phyloP scores from a whole-genome alignment of 2,797 vertebrate species.

The Cyprinodon diabolis region DNA sequence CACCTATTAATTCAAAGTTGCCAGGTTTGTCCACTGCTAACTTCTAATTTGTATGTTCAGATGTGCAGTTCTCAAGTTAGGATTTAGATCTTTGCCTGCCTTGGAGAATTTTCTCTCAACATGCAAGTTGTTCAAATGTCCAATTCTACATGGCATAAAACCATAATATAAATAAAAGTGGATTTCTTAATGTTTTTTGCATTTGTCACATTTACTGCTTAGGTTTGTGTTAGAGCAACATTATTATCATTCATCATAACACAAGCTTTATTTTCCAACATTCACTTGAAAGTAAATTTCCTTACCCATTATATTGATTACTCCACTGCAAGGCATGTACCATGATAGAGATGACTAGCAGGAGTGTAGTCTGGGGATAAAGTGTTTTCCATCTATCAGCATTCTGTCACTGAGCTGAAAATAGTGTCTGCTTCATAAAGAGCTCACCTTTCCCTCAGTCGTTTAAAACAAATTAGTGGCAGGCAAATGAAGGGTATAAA shows the following conservation, averaged over 20 bases:
- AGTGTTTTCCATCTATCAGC: conserved; percentile 70
- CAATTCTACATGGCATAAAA: conserved; percentile 48
- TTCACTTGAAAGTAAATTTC: conserved; percentile 4
- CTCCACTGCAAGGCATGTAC: conserved; percentile 47
- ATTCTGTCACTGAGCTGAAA: conserved; percentile 53
- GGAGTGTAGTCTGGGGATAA: conserved; percentile 44
- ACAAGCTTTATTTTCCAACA: conserved; percentile 6
- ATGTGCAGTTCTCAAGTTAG: conserved; percentile 40
- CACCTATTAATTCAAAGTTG: neutral
- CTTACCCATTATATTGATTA: conserved; percentile 46
- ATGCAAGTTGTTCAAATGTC: conserved; percentile 28
- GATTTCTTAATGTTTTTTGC: conserved; percentile 42
- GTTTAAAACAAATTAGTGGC: conserved; percentile 81
- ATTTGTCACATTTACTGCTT: neutral
- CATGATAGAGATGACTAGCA: conserved; percentile 42
- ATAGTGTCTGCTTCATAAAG: conserved; percentile 63
- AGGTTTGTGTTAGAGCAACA: neutral
- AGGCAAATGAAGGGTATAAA: conserved; percentile 75
- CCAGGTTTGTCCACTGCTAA: neutral
- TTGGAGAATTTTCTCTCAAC: conserved; percentile 50
- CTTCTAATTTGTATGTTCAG: neutral
- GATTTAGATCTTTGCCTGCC: conserved; percentile 37
- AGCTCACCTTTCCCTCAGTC: conserved; percentile 75
- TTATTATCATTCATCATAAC: conserved; percentile 5
- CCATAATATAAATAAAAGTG: conserved; percentile 68